Evolutionary conservation across 2,113 vertebrate species (phyloP), one percentile per base, ranked within the genome.

Genomic region (Diglossa brunneiventris): DNA sequence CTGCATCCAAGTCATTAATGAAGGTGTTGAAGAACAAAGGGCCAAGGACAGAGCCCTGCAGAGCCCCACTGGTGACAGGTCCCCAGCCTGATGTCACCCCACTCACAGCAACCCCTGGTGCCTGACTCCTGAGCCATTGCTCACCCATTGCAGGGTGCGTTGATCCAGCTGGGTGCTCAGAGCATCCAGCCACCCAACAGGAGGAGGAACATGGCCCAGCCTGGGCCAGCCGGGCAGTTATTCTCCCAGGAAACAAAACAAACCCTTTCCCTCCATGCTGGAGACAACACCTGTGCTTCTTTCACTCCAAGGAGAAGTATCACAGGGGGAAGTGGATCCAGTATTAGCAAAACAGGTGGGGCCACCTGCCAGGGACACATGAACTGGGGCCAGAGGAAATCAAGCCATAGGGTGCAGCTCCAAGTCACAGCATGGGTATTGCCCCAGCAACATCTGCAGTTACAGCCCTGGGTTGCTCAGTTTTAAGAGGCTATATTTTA

Each of bases 141-240:
- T 52, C 66, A 22, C 35, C 30, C 79, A 15, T 0, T 23, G 24
- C 35, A 20, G 1, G 21, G 7, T 26, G 46, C 12, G 6, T 52
- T 44, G 21, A 4, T 53, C 33, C 49, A 33, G 37, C 66, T 23
- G 20, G 10, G 31, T 26, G 46, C 46, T 72, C 9, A 11, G 52
- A 79, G 62, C 31, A 37, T 15, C 16, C 28, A 3, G 17, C 4
- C 53, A 10, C 12, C 0, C 0, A 2, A 15, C 23, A 21, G 24
- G 30, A 76, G 42, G 11, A 58, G 33, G 46, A 77, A 35, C 3
- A 1, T 0, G 15, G 26, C 30, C 22, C n/a, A 55, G 31, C 53
- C 53, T 18, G 58, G 26, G 11, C 20, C 61, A 92, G 0, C 12
- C 63, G 44, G 15, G 44, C 7, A 4, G 7, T 13, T 37, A 13